Conservation (phyloP, 2,797 vertebrate species). For the Falco naumanni region DNA sequence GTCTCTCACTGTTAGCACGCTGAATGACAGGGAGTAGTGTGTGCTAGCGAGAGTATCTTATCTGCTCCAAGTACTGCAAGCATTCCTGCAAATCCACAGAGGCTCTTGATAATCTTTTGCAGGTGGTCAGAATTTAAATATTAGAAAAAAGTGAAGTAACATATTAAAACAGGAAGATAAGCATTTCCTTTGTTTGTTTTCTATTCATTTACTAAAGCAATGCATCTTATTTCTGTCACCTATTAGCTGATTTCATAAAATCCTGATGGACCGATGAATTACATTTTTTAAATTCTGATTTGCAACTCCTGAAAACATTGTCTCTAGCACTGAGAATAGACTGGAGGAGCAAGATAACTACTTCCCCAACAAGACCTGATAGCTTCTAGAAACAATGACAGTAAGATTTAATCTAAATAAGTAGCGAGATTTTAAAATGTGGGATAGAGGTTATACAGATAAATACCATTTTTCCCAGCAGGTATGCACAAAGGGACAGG, state of each 20-base stretch:
- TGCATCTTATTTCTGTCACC: slow-evolving; percentile 29
- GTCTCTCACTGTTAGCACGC: slow-evolving; percentile 4
- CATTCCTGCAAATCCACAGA: slow-evolving; percentile 59
- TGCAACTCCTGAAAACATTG: not conserved
- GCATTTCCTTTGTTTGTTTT: slow-evolving; percentile 54
- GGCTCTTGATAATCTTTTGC: slow-evolving; percentile 57
- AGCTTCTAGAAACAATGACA: slow-evolving; percentile 31
- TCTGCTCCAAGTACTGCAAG: slow-evolving; percentile 44
- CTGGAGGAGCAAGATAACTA: slow-evolving; percentile 4
- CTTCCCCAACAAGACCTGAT: slow-evolving; percentile 2
- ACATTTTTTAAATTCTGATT: not conserved
- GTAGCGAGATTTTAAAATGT: slow-evolving; percentile 33
- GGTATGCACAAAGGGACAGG: not conserved
- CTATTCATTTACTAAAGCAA: slow-evolving; percentile 33
- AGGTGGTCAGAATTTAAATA: slow-evolving; percentile 69
- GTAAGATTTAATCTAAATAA: slow-evolving; percentile 45
- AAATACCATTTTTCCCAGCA: slow-evolving; percentile 2
- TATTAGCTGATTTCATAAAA: not conserved
- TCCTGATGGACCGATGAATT: not conserved
- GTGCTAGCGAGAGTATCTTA: slow-evolving; percentile 8
- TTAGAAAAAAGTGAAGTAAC: slow-evolving; percentile 43
- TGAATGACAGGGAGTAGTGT: slow-evolving; percentile 42
- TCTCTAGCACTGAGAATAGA: not conserved
- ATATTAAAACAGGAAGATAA: slow-evolving; percentile 58
- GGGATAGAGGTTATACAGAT: slow-evolving; percentile 1